phyloP scores from a whole-genome alignment of 2,888 invertebrate genomes.

The Plutella xylostella region DNA sequence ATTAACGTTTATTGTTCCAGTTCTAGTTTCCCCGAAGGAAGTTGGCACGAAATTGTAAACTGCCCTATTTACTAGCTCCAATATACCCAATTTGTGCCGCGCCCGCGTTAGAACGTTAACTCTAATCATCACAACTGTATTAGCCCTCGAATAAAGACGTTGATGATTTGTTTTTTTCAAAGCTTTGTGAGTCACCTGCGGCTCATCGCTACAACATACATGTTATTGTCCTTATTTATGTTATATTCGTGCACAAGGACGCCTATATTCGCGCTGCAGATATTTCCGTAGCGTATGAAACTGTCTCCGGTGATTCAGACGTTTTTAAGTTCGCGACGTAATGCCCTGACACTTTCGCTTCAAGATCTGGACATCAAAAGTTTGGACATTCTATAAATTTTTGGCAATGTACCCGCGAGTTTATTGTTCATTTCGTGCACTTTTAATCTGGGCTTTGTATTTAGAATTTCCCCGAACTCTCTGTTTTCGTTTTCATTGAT shows the following conservation, averaged over 20 bases:
- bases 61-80: constrained; percentile 58
- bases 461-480: too few species aligned
- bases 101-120: background rate
- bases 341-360: constrained; percentile 43
- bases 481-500: too few species aligned
- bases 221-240: constrained; percentile 53
- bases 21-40: constrained; percentile 52
- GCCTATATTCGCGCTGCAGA: constrained; percentile 49
- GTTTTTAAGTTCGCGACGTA: constrained; percentile 46
- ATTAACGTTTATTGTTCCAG: constrained; percentile 60
- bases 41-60: constrained; percentile 68
- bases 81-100: constrained; percentile 33
- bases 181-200: constrained; percentile 31
- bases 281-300: constrained; percentile 63
- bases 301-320: constrained; percentile 57
- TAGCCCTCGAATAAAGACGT: background rate
- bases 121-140: background rate
- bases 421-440: background rate
- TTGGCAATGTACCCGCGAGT: constrained; percentile 33
- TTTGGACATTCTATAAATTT: constrained; percentile 41
- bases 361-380: constrained; percentile 42
- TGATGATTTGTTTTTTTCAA: background rate
- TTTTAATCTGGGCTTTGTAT: too few species aligned
- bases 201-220: constrained; percentile 30
- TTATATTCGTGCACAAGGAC: constrained; percentile 59